Percentiles rank a stretch among this genome's conserved stretches.
Conservation (phyloP, 1,140 invertebrate species). For the Lethocerus indicus region DNA sequence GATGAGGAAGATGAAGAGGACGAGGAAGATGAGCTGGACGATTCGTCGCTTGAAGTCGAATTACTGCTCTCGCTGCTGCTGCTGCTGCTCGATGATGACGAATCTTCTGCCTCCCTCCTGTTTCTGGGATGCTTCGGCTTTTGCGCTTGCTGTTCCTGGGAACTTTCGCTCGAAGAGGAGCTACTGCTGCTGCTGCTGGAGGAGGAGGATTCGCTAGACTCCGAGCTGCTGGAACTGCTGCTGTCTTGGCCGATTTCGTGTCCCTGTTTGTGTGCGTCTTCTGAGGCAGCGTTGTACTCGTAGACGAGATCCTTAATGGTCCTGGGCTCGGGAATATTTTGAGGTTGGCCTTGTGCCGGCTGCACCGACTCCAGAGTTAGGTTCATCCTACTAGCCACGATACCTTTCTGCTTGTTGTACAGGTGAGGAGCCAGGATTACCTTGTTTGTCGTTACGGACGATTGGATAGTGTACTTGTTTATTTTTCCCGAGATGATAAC, state of each 20-base stretch:
- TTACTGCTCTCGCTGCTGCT: background rate
- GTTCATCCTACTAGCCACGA: constrained; percentile 16
- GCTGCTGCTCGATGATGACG: too few relatives aligned
- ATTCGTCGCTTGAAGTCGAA: constrained; percentile 6
- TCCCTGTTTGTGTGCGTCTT: constrained; percentile 7
- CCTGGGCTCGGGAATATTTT: constrained; percentile 7
- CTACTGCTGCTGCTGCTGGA: background rate
- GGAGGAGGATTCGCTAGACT: background rate
- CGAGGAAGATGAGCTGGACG: constrained; percentile 9
- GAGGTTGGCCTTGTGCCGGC: constrained; percentile 11
- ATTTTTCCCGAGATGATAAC: constrained; percentile 19
- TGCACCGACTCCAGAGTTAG: constrained; percentile 17
- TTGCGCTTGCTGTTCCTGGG: background rate
- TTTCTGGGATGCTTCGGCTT: background rate
- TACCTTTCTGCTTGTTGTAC: constrained; percentile 16
- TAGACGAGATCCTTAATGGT: constrained; percentile 16
- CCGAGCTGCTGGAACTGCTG: background rate
- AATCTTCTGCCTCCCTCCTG: too few relatives aligned
- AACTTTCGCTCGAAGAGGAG: background rate
- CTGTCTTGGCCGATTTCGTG: background rate
- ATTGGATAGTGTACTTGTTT: constrained; percentile 18
- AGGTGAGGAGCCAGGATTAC: constrained; percentile 15
- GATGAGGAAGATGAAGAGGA: constrained; percentile 7
- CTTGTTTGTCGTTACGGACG: constrained; percentile 18
- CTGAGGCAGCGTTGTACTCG: constrained; percentile 16